Percentiles rank a stretch among this genome's conserved stretches.
Evolutionary conservation across 2,797 vertebrate species (phyloP).

Genomic region (Falco peregrinus): DNA sequence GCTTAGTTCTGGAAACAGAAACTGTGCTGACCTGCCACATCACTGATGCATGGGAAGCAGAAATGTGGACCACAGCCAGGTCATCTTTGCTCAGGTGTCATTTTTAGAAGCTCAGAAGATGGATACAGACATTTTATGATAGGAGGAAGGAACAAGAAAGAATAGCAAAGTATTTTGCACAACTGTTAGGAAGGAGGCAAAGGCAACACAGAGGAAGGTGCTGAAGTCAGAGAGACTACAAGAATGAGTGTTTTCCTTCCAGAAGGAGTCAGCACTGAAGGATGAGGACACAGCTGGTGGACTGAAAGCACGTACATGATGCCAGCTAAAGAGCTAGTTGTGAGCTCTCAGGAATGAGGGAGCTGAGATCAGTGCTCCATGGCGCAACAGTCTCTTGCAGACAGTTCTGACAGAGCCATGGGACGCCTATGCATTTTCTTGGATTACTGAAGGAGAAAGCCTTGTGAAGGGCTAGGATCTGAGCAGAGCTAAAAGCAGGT

Average conservation of each 20-base stretch:
- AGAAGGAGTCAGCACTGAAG: not conserved
- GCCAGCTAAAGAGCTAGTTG: not conserved
- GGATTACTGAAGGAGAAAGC: constrained; percentile 5
- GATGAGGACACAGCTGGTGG: not conserved
- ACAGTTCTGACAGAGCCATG: not conserved
- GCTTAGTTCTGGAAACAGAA: not conserved
- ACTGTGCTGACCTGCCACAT: not conserved
- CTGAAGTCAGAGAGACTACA: not conserved
- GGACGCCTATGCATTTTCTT: not conserved
- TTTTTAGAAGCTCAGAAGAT: not conserved
- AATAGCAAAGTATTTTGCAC: not conserved
- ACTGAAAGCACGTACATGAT: not conserved
- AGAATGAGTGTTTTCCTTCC: not conserved
- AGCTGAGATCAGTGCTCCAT: not conserved
- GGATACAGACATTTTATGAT: not conserved
- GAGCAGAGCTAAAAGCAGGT: constrained; percentile 41
- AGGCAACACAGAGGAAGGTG: not conserved
- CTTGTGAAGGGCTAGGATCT: not conserved
- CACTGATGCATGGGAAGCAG: not conserved
- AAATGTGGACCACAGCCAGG: not conserved
- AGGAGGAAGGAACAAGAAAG: not conserved
- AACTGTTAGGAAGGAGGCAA: not conserved
- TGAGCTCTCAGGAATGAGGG: not conserved
- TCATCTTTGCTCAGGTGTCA: not conserved
- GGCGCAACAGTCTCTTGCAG: not conserved